phyloP scores from a whole-genome alignment of 2,113 vertebrate species.

The Pomatostomus ruficeps region DNA sequence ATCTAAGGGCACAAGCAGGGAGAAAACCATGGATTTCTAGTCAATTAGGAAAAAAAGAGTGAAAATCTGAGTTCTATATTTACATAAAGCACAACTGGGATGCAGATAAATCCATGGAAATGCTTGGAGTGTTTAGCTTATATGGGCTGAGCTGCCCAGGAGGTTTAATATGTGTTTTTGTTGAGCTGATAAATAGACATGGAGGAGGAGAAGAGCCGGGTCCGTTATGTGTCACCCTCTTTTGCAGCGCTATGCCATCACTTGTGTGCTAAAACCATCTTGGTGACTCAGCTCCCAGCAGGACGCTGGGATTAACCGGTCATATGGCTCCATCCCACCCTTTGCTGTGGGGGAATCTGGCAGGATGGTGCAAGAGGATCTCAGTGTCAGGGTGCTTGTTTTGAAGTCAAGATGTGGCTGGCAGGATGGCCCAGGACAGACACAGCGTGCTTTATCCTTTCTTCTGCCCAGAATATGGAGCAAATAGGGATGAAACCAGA shows the following conservation, averaged over 20 bases:
- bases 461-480: neutral
- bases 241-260: neutral
- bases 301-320: neutral
- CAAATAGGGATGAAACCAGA: neutral
- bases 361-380: neutral
- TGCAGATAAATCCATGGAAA: neutral
- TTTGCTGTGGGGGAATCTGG: neutral
- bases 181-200: neutral
- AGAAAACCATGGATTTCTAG: neutral
- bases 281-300: conserved; percentile 9
- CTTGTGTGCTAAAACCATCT: neutral
- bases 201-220: neutral
- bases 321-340: neutral
- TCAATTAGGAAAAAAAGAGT: neutral
- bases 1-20: neutral
- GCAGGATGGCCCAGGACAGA: accelerated
- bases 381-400: neutral
- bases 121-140: neutral
- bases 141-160: neutral
- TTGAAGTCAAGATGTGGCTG: neutral
- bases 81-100: neutral
- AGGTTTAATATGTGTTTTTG: neutral
- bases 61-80: neutral
- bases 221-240: neutral
- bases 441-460: neutral